These are phyloP conservation scores for Morinoia aosen DNA, from an alignment of 2,888 invertebrate genomes.

Conservation along the genomic window DNA sequence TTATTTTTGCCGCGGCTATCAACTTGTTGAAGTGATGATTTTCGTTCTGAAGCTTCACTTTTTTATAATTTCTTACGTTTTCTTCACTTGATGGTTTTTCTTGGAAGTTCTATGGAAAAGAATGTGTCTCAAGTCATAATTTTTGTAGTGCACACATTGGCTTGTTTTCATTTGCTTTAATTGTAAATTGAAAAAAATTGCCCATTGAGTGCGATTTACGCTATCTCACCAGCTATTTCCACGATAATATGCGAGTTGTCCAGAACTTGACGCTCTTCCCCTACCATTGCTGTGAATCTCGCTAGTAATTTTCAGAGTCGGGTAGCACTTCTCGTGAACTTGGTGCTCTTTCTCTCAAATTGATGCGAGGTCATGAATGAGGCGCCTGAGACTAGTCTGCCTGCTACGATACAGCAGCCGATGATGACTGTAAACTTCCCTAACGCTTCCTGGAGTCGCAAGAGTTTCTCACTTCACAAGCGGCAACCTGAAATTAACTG, in stretches of 20 bases:
- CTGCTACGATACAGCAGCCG: background rate
- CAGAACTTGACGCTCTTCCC: background rate
- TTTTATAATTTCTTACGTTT: background rate
- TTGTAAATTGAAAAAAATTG: no score
- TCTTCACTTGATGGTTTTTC: background rate
- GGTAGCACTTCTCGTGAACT: background rate
- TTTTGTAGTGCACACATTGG: background rate
- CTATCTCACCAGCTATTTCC: no score
- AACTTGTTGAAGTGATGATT: background rate
- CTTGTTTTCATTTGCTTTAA: no score
- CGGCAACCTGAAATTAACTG: background rate
- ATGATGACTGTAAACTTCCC: background rate
- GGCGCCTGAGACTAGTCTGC: background rate
- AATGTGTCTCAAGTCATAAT: background rate
- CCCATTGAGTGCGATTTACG: no score
- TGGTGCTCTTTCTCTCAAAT: background rate
- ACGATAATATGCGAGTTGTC: background rate
- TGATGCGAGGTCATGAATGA: background rate
- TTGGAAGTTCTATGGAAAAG: background rate
- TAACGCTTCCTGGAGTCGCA: background rate
- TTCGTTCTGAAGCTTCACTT: background rate
- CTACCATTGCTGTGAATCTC: background rate
- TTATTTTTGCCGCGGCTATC: background rate
- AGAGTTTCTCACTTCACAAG: background rate
- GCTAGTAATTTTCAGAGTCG: background rate